Conservation (phyloP, 2,888 invertebrate species). For the Lycaena phlaeas region DNA sequence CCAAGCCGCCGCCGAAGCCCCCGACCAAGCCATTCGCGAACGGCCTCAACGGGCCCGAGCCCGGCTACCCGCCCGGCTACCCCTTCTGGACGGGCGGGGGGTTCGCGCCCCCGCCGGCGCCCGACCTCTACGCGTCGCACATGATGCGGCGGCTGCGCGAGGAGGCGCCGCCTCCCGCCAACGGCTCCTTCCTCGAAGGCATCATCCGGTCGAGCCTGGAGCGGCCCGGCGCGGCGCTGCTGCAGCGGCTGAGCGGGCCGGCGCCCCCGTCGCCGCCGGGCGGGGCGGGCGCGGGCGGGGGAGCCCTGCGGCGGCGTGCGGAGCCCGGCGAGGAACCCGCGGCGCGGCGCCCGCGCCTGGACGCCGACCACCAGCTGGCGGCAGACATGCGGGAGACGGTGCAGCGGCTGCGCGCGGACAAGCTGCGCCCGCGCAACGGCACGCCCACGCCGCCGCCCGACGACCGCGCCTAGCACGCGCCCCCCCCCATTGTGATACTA, state of each 20-base stretch:
- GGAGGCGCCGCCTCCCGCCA: constrained; percentile 77
- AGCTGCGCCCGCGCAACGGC: constrained; percentile 53
- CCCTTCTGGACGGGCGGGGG: constrained; percentile 81
- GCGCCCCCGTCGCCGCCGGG: constrained; percentile 35
- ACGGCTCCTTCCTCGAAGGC: constrained; percentile 88
- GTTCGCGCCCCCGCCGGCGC: constrained; percentile 67
- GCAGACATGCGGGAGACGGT: constrained; percentile 66
- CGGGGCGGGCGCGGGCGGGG: too few species aligned
- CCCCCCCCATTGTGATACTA: constrained; percentile 60
- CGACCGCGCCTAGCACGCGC: constrained; percentile 31
- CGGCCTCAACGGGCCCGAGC: constrained; percentile 78
- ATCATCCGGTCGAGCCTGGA: constrained; percentile 88
- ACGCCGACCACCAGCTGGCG: constrained; percentile 53
- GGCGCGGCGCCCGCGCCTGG: constrained; percentile 60
- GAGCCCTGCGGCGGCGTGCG: constrained; percentile 73
- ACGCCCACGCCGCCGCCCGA: constrained; percentile 47
- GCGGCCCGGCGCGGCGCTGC: constrained; percentile 54
- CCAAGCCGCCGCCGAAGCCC: constrained; percentile 58
- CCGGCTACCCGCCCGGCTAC: constrained; percentile 79
- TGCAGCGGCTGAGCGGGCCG: constrained; percentile 46
- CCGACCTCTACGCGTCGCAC: constrained; percentile 83
- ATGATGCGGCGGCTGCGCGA: constrained; percentile 87
- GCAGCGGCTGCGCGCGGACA: constrained; percentile 62
- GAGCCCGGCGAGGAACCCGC: constrained; percentile 73
- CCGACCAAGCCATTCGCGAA: constrained; percentile 68